Percentiles rank a stretch among this genome's conserved stretches.
Conservation (phyloP, 1,140 invertebrate species). For the Coelopa frigida region DNA sequence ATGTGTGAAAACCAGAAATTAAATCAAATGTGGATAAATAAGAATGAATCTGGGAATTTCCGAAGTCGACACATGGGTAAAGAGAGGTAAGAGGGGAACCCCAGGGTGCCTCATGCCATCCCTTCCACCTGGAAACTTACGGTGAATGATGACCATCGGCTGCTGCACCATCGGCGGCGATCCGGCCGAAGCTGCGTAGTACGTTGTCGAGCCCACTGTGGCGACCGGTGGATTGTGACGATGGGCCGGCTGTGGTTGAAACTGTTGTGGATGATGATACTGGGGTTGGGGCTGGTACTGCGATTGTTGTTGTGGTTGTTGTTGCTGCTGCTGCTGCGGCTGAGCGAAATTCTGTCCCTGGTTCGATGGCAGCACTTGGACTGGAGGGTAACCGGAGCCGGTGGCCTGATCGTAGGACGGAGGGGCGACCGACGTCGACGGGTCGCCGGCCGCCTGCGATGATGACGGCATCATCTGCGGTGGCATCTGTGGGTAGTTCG, state of each 20-base stretch:
- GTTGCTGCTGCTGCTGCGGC: neutral
- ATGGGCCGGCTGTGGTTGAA: too few species aligned
- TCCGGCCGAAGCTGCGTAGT: neutral
- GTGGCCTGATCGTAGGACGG: constrained; percentile 37
- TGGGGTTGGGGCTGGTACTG: neutral
- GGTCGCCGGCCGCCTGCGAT: too few species aligned
- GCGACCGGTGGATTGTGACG: neutral
- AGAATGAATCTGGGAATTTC: too few species aligned
- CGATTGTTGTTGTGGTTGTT: neutral
- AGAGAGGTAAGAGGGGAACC: too few species aligned
- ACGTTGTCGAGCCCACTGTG: neutral
- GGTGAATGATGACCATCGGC: constrained; percentile 35
- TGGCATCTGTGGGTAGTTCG: constrained; percentile 10
- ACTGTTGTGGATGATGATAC: too few species aligned
- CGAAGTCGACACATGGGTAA: too few species aligned
- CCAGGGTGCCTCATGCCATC: too few species aligned
- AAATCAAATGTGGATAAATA: too few species aligned
- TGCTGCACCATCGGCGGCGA: constrained; percentile 11
- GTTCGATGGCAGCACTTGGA: neutral
- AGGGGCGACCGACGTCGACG: too few species aligned
- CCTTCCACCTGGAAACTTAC: too few species aligned
- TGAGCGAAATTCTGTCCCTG: neutral
- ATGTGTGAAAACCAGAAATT: neutral
- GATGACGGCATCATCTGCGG: constrained; percentile 3
- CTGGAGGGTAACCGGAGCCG: constrained; percentile 9